Percentiles rank a stretch among this genome's conserved stretches.
Conservation (phyloP, 2,888 invertebrate species). For the Vanessa cardui region DNA sequence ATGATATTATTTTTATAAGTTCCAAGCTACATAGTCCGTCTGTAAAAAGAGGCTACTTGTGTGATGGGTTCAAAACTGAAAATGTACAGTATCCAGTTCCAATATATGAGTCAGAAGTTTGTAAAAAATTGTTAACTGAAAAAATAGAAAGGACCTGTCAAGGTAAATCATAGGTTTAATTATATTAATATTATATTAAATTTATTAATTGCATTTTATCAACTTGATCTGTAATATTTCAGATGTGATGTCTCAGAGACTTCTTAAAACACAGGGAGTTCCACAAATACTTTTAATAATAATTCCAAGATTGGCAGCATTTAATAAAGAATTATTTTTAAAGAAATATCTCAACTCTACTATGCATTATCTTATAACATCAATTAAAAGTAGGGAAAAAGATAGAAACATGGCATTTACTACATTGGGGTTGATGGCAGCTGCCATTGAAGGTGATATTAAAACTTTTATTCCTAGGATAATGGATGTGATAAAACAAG, state of each 20-base stretch:
- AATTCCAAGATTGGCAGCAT: slow-evolving; percentile 96
- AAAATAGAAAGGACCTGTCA: slow-evolving; percentile 91
- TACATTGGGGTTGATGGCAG: slow-evolving; percentile 94
- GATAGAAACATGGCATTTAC: slow-evolving; percentile 94
- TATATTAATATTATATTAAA: slow-evolving; percentile 20
- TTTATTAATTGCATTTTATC: slow-evolving; percentile 13
- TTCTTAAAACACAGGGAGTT: slow-evolving; percentile 89
- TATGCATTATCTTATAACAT: slow-evolving; percentile 89
- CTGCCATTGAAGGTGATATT: slow-evolving; percentile 93
- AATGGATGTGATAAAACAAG: slow-evolving; percentile 90
- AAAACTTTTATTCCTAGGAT: slow-evolving; percentile 91
- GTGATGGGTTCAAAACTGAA: slow-evolving; percentile 78
- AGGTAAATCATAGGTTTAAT: slow-evolving; percentile 54
- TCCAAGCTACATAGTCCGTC: slow-evolving; percentile 83
- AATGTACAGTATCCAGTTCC: slow-evolving; percentile 81
- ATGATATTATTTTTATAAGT: slow-evolving; percentile 83
- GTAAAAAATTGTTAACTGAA: slow-evolving; percentile 90
- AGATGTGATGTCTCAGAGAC: slow-evolving; percentile 90
- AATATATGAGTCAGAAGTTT: slow-evolving; percentile 93
- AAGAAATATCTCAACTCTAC: slow-evolving; percentile 88
- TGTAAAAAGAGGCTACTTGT: slow-evolving; percentile 78
- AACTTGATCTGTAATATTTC: slow-evolving; percentile 49
- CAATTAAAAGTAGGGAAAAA: slow-evolving; percentile 90
- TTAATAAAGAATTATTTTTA: slow-evolving; percentile 91
- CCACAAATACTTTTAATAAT: slow-evolving; percentile 94